These are phyloP conservation scores for Synanthedon myopaeformis DNA, from an alignment of 2,888 invertebrate species.

Conservation along the genomic window DNA sequence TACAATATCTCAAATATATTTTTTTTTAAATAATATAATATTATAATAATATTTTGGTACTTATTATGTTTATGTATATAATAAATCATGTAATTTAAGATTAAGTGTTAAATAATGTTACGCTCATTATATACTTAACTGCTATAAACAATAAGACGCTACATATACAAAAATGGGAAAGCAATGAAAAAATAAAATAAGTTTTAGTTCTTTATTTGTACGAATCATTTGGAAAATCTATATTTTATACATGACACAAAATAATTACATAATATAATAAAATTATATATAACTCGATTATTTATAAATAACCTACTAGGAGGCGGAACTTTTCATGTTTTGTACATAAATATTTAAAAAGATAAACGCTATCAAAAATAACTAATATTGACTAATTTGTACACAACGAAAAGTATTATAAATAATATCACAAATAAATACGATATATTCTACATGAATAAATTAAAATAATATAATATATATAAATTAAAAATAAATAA, in stretches of 20 bases:
- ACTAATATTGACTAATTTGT: background rate
- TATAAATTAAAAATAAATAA: constrained; percentile 1
- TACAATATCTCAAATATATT: too few relatives aligned
- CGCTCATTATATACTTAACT: too few relatives aligned
- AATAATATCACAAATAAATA: constrained; percentile 5
- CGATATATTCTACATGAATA: constrained; percentile 11
- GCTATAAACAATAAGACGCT: too few relatives aligned
- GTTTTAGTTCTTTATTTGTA: constrained; percentile 62
- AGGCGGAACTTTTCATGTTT: background rate
- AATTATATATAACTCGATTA: constrained; percentile 4
- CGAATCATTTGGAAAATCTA: constrained; percentile 26
- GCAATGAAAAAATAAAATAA: constrained; percentile 2
- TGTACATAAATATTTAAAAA: constrained; percentile 4
- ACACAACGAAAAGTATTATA: constrained; percentile 6
- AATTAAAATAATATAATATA: constrained; percentile 1
- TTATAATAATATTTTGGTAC: too few relatives aligned
- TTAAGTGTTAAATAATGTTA: too few relatives aligned
- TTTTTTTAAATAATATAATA: too few relatives aligned
- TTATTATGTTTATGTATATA: too few relatives aligned
- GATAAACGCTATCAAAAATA: constrained; percentile 4
- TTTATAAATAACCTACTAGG: constrained; percentile 4
- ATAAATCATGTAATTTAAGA: too few relatives aligned
- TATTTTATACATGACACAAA: constrained; percentile 8
- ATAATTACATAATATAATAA: constrained; percentile 6
- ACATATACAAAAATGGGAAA: too few relatives aligned